Percentiles rank a stretch among this genome's conserved stretches.
These are phyloP conservation scores for Uria aalge DNA, from an alignment of 2,113 vertebrate species.

Conservation along the genomic window DNA sequence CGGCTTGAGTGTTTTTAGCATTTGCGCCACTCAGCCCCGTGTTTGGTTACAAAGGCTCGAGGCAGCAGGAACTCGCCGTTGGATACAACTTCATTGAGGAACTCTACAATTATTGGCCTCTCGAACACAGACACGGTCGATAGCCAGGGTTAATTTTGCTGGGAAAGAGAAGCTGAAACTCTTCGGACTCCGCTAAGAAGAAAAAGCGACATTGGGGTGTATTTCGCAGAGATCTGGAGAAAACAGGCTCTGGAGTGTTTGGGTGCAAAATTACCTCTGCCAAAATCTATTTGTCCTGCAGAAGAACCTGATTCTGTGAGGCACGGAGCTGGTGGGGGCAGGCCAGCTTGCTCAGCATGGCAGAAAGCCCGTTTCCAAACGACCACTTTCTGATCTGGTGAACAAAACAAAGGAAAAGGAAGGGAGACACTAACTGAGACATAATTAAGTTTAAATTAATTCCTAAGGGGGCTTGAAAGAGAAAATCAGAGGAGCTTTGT, in stretches of 20 bases:
- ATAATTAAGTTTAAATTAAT: not conserved
- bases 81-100: not conserved
- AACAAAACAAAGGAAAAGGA: not conserved
- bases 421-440: not conserved
- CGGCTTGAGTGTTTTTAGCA: not conserved
- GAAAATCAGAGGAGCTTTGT: not conserved
- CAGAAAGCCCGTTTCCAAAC: not conserved
- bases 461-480: not conserved
- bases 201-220: not conserved
- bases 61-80: not conserved
- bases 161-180: not conserved
- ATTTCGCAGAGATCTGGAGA: not conserved
- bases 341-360: not conserved
- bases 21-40: not conserved
- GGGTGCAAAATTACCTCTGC: conserved; percentile 1
- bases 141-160: not conserved
- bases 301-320: not conserved
- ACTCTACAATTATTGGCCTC: not conserved
- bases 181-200: not conserved
- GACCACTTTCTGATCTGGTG: not conserved
- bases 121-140: rapidly evolving
- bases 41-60: not conserved
- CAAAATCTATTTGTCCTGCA: not conserved
- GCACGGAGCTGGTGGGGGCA: not conserved
- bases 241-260: not conserved